Conservation (phyloP, 2,113 vertebrate genomes). For the Thomomys bottae region DNA sequence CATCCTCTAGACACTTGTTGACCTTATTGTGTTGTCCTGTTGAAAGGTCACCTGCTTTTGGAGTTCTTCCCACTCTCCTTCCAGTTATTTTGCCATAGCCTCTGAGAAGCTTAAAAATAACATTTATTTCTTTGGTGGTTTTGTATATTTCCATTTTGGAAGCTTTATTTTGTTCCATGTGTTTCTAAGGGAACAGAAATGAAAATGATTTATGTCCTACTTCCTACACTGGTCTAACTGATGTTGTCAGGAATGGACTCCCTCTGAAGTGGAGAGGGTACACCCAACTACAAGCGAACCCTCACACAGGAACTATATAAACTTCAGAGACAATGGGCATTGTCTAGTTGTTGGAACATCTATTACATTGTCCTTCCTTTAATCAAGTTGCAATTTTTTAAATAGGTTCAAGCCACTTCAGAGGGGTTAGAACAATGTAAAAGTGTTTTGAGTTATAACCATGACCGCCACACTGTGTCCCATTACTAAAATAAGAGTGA, state of each 20-base stretch:
- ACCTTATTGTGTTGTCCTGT: conserved; percentile 43
- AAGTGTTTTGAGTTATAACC: conserved; percentile 31
- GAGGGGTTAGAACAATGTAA: conserved; percentile 30
- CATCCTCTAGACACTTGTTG: conserved; percentile 52
- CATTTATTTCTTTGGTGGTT: conserved; percentile 74
- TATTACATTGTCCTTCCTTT: conserved; percentile 38
- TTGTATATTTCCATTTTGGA: conserved; percentile 79
- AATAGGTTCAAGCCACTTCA: conserved; percentile 52
- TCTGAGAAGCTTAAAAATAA: conserved; percentile 78
- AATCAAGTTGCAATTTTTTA: conserved; percentile 56
- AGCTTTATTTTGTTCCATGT: conserved; percentile 75
- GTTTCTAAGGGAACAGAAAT: conserved; percentile 79
- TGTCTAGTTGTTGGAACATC: conserved; percentile 49
- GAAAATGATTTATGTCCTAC: conserved; percentile 73
- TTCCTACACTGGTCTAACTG: conserved; percentile 60
- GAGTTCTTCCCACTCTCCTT: conserved; percentile 77
- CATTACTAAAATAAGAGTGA: conserved; percentile 66
- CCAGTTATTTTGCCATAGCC: conserved; percentile 74
- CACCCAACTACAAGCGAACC: conserved; percentile 23
- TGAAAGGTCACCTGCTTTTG: conserved; percentile 67
- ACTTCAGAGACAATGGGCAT: conserved; percentile 64
- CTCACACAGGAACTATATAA: conserved; percentile 38
- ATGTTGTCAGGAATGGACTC: conserved; percentile 59
- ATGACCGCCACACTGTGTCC: neutral
- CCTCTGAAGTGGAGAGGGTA: conserved; percentile 48